Evolutionary conservation across 2,113 vertebrate genomes (phyloP), one percentile per base, ranked within the genome.

Genomic region (Sinocyclocheilus rhinocerous): DNA sequence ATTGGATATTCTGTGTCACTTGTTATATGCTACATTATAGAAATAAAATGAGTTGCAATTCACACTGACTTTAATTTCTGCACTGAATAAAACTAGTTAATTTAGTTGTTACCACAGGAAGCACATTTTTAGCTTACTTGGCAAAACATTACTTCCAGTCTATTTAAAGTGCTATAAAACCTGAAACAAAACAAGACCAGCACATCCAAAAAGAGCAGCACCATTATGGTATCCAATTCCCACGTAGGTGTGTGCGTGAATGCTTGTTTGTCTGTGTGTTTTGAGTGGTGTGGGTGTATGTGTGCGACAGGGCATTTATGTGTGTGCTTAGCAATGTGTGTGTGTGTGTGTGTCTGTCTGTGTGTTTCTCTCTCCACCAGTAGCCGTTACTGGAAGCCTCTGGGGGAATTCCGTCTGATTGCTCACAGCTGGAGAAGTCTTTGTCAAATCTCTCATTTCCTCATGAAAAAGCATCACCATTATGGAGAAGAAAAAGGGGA

Each of bases 371-470:
- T 77, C 15, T 77, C 59, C 55, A 78, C 75, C 42, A 50, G 72
- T 63, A 76, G 63, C 36, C 33, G 36, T 80, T 84, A 84, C 82
- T 73, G 26, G n/a, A 73, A 61, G 77, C 81, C 85, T 65, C 75
- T 48, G 22, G 72, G 86, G 83, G 80, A 87, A 79, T 85, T 80
- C 88, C 29, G n/a, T 87, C 39, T 87, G 77, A 84, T 87, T 84
- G 85, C 85, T 73, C n/a, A 52, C 86, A 89, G 85, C 88, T 89
- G 72, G 79, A 78, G 48, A 82, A 70, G 45, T 84, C 76, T 76
- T 84, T 85, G 72, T 86, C 50, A 86, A 75, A 84, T 73, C 48
- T 88, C 78, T 85, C n/a, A 85, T 80, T 86, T 78, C 79, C 36
- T 45, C 22, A 77, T 10, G 65, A 83, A 78, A 81, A 78, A 83